phyloP scores from a whole-genome alignment of 2,797 vertebrate genomes.

The Staurois parvus region DNA sequence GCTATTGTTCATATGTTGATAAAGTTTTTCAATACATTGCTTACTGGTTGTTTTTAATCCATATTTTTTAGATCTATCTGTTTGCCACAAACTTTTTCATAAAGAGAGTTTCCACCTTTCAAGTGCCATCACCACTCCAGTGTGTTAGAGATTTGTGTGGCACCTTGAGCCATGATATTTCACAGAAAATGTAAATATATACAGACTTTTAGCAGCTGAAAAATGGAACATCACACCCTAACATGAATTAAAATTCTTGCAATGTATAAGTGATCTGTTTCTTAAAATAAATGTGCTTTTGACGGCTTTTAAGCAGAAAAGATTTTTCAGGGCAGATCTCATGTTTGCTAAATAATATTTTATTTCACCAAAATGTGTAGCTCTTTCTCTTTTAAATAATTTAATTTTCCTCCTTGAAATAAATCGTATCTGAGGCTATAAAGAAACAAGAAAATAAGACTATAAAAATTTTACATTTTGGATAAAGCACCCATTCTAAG shows the following conservation, averaged over 20 bases:
- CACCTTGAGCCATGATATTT: slow-evolving; percentile 14
- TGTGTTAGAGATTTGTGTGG: slow-evolving; percentile 12
- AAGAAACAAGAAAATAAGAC: no score
- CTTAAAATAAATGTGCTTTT: slow-evolving; percentile 48
- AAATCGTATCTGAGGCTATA: no score
- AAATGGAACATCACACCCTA: slow-evolving; percentile 39
- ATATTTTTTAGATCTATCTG: neutral
- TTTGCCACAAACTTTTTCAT: slow-evolving; percentile 11
- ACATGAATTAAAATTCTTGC: slow-evolving; percentile 40
- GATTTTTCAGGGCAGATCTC: neutral
- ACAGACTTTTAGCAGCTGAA: slow-evolving; percentile 50
- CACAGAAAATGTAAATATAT: slow-evolving; percentile 52
- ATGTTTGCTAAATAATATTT: slow-evolving; percentile 4
- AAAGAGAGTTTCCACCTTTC: neutral
- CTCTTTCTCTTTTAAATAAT: neutral
- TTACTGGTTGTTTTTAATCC: neutral
- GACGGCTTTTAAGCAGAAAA: slow-evolving; percentile 31
- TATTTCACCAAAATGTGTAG: slow-evolving; percentile 1
- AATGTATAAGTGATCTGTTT: slow-evolving; percentile 32
- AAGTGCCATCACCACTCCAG: neutral
- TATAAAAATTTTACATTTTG: no score
- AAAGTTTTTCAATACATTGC: neutral
- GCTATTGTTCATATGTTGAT: neutral
- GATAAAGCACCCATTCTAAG: neutral
- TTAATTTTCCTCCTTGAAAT: no score